Evolutionary conservation across 1,140 invertebrate genomes (phyloP).

Genomic region (Drosophila grimshawi): DNA sequence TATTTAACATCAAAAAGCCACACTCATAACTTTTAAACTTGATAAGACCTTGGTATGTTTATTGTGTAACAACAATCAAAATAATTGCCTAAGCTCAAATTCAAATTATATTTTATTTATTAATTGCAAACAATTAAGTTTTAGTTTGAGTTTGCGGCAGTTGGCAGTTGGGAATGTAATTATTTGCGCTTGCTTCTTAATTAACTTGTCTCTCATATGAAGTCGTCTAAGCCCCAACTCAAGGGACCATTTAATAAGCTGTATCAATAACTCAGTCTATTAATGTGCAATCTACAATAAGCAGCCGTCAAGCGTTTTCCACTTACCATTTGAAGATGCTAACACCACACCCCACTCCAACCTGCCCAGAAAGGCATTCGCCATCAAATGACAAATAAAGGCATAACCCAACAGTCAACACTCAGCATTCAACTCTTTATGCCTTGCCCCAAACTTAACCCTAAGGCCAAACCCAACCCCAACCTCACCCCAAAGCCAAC

Average conservation of each 20-base stretch:
- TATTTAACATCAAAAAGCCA: too few relatives aligned
- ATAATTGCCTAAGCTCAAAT: neutral
- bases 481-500: neutral
- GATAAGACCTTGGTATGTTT: neutral
- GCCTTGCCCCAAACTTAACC: conserved; percentile 1
- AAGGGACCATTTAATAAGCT: conserved; percentile 48
- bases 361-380: conserved; percentile 31
- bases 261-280: conserved; percentile 62
- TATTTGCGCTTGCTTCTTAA: conserved; percentile 19
- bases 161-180: conserved; percentile 10
- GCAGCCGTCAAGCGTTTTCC: conserved; percentile 10
- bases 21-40: neutral
- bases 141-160: neutral
- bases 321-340: neutral
- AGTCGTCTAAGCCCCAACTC: neutral
- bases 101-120: neutral
- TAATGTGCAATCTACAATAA: conserved; percentile 45
- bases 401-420: conserved; percentile 62
- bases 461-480: conserved; percentile 17
- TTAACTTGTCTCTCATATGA: conserved; percentile 15
- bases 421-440: conserved; percentile 26
- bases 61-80: neutral
- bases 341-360: neutral
- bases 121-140: conserved; percentile 5
- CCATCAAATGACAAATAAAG: conserved; percentile 73